Percentiles rank a stretch among this genome's conserved stretches.
Evolutionary conservation across 92 coral and sea anemone genomes (phyloP).

Genomic region (Ricordea florida): DNA sequence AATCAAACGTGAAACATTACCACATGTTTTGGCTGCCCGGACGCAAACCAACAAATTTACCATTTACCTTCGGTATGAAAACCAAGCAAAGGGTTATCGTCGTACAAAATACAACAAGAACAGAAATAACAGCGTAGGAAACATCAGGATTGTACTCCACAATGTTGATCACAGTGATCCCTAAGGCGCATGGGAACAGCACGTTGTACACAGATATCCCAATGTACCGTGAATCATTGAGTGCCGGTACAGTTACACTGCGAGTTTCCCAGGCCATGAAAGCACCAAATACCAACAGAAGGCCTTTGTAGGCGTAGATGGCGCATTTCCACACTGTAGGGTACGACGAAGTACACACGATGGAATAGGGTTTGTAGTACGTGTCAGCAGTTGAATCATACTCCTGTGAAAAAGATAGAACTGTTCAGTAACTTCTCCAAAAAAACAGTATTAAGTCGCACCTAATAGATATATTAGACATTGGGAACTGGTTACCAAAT

Average conservation of each 20-base stretch:
- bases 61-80: slow-evolving; percentile 65
- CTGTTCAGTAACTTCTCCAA: neutral
- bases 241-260: slow-evolving; percentile 31
- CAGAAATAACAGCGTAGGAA: slow-evolving; percentile 34
- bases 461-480: too few species aligned
- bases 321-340: slow-evolving; percentile 36
- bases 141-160: slow-evolving; percentile 48
- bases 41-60: too few species aligned
- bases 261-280: slow-evolving; percentile 70
- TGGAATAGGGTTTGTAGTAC: slow-evolving; percentile 31
- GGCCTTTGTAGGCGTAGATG: slow-evolving; percentile 61
- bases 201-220: slow-evolving; percentile 63
- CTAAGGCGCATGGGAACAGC: slow-evolving; percentile 63
- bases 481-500: too few species aligned
- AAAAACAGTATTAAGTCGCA: neutral
- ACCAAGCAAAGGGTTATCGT: slow-evolving; percentile 61
- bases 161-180: slow-evolving; percentile 47
- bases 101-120: slow-evolving; percentile 58
- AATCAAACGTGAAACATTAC: too few species aligned
- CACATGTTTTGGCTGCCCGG: too few species aligned
- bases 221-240: slow-evolving; percentile 63
- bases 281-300: slow-evolving; percentile 60
- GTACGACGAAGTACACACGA: slow-evolving; percentile 33
- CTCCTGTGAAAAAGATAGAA: neutral
- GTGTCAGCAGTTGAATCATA: slow-evolving; percentile 29